Percentiles rank a stretch among this genome's conserved stretches.
These are phyloP conservation scores for Phylloscopus trochilus DNA, from an alignment of 2,113 vertebrate species.

Conservation along the genomic window DNA sequence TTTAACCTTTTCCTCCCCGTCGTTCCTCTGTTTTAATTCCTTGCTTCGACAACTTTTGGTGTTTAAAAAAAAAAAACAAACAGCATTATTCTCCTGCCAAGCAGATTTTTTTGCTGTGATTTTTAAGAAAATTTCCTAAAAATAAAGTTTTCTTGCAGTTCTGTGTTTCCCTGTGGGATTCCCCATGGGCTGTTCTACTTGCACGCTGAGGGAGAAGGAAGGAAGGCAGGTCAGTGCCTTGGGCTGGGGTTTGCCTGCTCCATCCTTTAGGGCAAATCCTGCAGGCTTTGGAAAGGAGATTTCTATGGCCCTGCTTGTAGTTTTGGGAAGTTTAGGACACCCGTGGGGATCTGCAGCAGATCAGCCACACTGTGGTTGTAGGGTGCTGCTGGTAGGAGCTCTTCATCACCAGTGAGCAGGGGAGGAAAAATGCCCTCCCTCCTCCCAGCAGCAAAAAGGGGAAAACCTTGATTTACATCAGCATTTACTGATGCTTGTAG, in stretches of 20 bases:
- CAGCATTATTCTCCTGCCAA: fast-evolving
- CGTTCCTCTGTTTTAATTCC: fast-evolving
- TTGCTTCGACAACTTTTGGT: neutral
- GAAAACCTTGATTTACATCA: neutral
- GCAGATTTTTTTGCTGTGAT: neutral
- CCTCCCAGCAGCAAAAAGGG: neutral
- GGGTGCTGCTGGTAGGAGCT: neutral
- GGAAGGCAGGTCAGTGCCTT: neutral
- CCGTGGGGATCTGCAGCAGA: neutral
- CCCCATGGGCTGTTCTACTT: neutral
- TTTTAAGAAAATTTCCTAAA: neutral
- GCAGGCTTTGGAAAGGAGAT: neutral
- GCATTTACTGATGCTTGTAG: neutral
- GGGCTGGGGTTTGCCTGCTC: neutral
- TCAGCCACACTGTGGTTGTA: neutral
- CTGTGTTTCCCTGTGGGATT: neutral
- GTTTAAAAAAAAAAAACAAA: neutral
- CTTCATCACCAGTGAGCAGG: neutral
- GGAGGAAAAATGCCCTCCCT: neutral
- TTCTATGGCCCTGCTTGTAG: neutral
- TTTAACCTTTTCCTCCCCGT: neutral
- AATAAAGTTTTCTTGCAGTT: neutral
- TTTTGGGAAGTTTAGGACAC: neutral
- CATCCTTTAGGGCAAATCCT: neutral
- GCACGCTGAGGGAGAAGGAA: fast-evolving